These are phyloP conservation scores for Brachyalestes nurse DNA, from an alignment of 2,797 vertebrate species.

Conservation along the genomic window DNA sequence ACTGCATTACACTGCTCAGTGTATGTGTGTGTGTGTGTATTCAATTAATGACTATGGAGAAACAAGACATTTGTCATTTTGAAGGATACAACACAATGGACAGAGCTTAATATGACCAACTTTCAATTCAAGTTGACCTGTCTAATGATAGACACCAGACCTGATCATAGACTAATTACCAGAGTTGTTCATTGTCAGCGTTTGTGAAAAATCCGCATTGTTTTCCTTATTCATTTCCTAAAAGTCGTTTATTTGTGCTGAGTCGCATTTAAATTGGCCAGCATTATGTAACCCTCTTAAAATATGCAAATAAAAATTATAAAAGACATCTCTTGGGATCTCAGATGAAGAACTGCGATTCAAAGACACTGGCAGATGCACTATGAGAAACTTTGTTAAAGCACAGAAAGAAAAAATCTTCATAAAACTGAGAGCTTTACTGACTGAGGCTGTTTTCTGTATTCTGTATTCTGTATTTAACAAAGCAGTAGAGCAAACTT, in stretches of 20 bases:
- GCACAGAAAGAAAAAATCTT: background rate
- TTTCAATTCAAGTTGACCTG: too few relatives aligned
- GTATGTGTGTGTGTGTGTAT: too few relatives aligned
- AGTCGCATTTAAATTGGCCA: background rate
- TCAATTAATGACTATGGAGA: too few relatives aligned
- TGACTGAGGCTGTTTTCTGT: background rate
- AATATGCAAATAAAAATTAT: slow-evolving; percentile 1
- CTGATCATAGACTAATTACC: background rate
- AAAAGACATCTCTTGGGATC: background rate
- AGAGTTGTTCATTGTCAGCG: background rate
- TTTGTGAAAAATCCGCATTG: background rate
- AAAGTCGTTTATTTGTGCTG: slow-evolving; percentile 5
- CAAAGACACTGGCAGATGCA: background rate
- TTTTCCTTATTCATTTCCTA: background rate
- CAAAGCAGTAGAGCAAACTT: background rate
- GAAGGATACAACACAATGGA: too few relatives aligned
- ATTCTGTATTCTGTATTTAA: background rate
- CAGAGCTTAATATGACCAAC: too few relatives aligned
- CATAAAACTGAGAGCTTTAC: background rate
- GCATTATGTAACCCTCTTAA: background rate
- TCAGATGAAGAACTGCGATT: background rate
- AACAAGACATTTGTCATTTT: too few relatives aligned
- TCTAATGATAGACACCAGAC: background rate
- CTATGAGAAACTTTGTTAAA: background rate
- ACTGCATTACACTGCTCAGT: too few relatives aligned